These are phyloP conservation scores for Pagetopsis macropterus DNA, from an alignment of 2,797 vertebrate genomes.

Conservation along the genomic window DNA sequence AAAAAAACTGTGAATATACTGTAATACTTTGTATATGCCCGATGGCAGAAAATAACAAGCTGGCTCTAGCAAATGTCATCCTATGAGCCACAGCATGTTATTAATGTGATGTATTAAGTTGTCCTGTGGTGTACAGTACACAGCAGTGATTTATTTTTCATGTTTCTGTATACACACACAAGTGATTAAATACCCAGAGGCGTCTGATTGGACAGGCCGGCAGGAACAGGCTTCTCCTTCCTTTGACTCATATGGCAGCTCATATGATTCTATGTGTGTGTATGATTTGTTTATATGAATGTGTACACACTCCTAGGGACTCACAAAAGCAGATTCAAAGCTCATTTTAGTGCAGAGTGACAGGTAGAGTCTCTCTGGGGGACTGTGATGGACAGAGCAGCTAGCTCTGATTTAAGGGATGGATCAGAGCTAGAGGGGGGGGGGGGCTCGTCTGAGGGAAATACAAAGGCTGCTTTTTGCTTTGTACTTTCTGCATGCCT, in stretches of 20 bases:
- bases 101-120: conserved; percentile 32
- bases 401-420: conserved; percentile 69
- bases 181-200: conserved; percentile 25
- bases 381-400: conserved; percentile 74
- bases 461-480: conserved; percentile 75
- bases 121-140: conserved; percentile 1
- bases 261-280: conserved; percentile 10
- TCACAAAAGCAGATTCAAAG: conserved; percentile 57
- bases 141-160: conserved; percentile 38
- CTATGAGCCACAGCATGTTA: conserved; percentile 1
- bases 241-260: conserved; percentile 26
- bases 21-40: not conserved
- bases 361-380: conserved; percentile 75
- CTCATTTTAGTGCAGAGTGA: conserved; percentile 69
- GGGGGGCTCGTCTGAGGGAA: conserved; percentile 68
- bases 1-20: not conserved
- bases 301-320: conserved; percentile 48
- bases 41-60: not conserved
- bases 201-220: conserved; percentile 15
- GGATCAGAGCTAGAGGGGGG: conserved; percentile 63
- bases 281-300: conserved; percentile 67
- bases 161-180: conserved; percentile 39
- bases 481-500: conserved; percentile 73
- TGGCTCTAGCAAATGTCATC: not conserved
- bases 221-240: conserved; percentile 15